phyloP scores from a whole-genome alignment of 1,140 invertebrate species.

The Phocides pigmalion region DNA sequence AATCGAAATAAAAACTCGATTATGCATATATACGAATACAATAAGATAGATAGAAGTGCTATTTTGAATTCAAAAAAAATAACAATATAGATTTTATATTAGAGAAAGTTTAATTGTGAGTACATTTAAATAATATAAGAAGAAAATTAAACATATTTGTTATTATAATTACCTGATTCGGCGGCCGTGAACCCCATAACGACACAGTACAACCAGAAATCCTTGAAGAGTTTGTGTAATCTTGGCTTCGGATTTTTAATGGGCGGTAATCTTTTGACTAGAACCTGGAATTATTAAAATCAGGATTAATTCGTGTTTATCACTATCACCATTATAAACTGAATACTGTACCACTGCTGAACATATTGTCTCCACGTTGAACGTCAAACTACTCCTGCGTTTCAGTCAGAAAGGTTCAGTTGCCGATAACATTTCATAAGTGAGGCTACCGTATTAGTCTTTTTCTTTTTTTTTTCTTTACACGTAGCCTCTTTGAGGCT shows the following conservation, averaged over 20 bases:
- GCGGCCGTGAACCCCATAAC: conserved; percentile 98
- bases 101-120: conserved; percentile 47
- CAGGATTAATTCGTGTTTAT: background rate
- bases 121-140: conserved; percentile 42
- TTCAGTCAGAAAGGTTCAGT: too few relatives aligned
- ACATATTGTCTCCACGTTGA: too few relatives aligned
- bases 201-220: conserved; percentile 99
- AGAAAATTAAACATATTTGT: conserved; percentile 26
- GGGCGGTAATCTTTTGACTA: conserved; percentile 93
- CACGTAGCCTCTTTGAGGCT: too few relatives aligned
- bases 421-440: too few relatives aligned
- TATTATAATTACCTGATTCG: conserved; percentile 86
- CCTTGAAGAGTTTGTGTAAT: conserved; percentile 98
- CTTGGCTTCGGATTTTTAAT: conserved; percentile 96
- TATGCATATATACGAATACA: conserved; percentile 19
- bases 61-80: conserved; percentile 42
- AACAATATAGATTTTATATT: conserved; percentile 42
- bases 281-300: conserved; percentile 60
- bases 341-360: too few relatives aligned
- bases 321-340: too few relatives aligned
- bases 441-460: too few relatives aligned
- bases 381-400: too few relatives aligned
- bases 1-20: conserved; percentile 31
- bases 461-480: too few relatives aligned
- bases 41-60: conserved; percentile 43